Conservation (phyloP, 2,888 invertebrate species). For the Amiota minor region DNA sequence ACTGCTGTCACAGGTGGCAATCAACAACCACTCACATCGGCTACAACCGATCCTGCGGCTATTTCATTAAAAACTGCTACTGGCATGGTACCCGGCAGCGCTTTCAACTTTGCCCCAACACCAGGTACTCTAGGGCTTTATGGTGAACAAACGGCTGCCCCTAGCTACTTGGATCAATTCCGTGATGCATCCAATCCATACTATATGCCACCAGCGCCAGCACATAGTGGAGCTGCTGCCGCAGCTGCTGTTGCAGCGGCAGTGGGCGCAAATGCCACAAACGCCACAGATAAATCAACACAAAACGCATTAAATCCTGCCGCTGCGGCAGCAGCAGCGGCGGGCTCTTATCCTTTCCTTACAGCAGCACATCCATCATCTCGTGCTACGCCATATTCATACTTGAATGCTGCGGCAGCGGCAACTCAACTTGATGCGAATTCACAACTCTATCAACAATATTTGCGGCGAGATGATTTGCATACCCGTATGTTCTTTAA, state of each 20-base stretch:
- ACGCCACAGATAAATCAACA: conserved; percentile 73
- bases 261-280: conserved; percentile 43
- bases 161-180: conserved; percentile 81
- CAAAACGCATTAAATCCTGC: conserved; percentile 72
- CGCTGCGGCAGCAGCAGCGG: conserved; percentile 69
- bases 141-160: conserved; percentile 71
- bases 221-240: conserved; percentile 69
- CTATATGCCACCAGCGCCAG: conserved; percentile 74
- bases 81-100: conserved; percentile 85
- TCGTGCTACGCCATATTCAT: conserved; percentile 77
- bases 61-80: conserved; percentile 80
- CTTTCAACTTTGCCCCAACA: conserved; percentile 87
- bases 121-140: conserved; percentile 75
- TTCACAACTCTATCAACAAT: conserved; percentile 83
- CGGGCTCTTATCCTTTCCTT: conserved; percentile 77
- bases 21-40: conserved; percentile 25
- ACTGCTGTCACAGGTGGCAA: conserved; percentile 65
- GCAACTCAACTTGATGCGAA: conserved; percentile 77
- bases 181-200: conserved; percentile 79
- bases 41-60: conserved; percentile 68
- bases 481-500: conserved; percentile 77
- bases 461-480: conserved; percentile 79
- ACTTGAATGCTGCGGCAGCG: conserved; percentile 75
- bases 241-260: conserved; percentile 52
- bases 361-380: conserved; percentile 75